These are phyloP conservation scores for Andrena haemorrhoa DNA, from an alignment of 2,888 invertebrate genomes.

Conservation along the genomic window DNA sequence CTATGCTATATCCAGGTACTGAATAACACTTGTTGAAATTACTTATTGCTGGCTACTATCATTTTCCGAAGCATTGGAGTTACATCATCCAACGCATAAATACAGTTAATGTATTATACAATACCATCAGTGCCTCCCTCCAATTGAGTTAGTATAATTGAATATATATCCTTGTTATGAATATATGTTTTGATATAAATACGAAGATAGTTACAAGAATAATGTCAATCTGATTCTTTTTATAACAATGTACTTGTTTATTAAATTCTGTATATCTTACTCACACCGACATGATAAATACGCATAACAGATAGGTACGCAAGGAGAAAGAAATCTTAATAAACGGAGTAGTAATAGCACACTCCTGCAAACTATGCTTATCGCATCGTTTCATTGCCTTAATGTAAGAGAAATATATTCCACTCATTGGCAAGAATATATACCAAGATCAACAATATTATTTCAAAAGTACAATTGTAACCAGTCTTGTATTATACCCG, in stretches of 20 bases:
- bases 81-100: conserved; percentile 1
- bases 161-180: conserved; percentile 8
- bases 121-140: conserved; percentile 8
- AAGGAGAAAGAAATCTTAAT: no score
- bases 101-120: conserved; percentile 19
- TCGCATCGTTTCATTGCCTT: conserved; percentile 9
- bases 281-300: background rate
- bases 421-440: background rate
- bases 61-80: conserved; percentile 1
- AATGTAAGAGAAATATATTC: conserved; percentile 13
- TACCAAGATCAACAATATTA: conserved; percentile 4
- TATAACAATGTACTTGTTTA: background rate
- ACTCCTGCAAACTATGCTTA: background rate
- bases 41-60: background rate
- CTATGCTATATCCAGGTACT: no score
- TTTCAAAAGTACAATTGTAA: background rate
- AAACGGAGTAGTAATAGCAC: background rate
- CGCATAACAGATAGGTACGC: no score
- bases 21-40: background rate
- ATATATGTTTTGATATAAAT: background rate
- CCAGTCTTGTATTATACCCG: background rate
- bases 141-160: conserved; percentile 33
- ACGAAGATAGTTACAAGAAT: background rate
- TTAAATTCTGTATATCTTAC: background rate
- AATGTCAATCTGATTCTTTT: background rate